Base-by-base conservation (phyloP, 1,140 invertebrate genomes). In the Zophobas atratus region DNA sequence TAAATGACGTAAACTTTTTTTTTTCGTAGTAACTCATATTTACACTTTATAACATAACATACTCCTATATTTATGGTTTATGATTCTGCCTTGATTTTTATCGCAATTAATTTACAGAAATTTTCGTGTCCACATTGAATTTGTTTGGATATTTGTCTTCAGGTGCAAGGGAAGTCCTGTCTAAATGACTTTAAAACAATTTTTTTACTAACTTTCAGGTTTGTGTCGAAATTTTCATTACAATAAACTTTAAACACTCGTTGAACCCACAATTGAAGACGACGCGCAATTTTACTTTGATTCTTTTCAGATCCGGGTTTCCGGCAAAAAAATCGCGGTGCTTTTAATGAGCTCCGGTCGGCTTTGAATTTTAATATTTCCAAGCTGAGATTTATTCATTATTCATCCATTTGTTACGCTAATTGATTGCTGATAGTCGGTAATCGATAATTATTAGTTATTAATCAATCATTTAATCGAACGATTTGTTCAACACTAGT, bases 241-340 rank as follows among this genome's bases (percentile, higher is more conserved):
- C 20, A 20, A 20, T 20, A 20, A 20, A 20, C 20, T 20, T 20
- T 20, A 20, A 20, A 33, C 53, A 20, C 5, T 32, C 53, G n/a
- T 55, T 55, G 20, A 20, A 20, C 20, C 20, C 20, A 20, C 20
- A 20, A 20, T 20, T 20, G 20, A 20, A 20, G 20, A 20, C 20
- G 20, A 20, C 53, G 53, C 35, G 35, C 33, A 33, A 55, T 32
- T 55, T 3, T 32, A 55, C 32, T 46, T 46, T 20, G 20, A 20
- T 20, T 70, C 46, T 72, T 72, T 72, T 72, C 36, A n/a, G 60
- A 67, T 67, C 60, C 60, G 60, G 56, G 60, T 67, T 67, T 67
- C 41, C 60, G 60, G 60, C 60, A 5, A 67, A 67, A 67, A 67
- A 67, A 67, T 67, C 36, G n/a, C n/a, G n/a, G 38, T 8, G 60